Base-by-base conservation (phyloP, 2,113 vertebrate genomes). In the Neogale vison region DNA sequence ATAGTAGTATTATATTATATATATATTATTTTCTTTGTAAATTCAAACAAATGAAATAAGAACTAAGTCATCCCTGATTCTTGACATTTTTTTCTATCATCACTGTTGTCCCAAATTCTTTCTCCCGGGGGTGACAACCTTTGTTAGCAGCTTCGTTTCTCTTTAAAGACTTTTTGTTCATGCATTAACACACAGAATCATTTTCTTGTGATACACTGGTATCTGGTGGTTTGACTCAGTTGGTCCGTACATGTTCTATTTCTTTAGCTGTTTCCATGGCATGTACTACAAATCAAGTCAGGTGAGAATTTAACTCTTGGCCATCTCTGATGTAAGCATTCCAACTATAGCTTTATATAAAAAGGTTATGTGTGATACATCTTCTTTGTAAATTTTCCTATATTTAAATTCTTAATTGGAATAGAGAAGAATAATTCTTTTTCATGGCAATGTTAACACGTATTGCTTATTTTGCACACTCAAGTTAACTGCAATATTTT, bases 351-450 rank as follows among this genome's bases (percentile, higher is more conserved):
- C 39, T 65, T 84, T 95, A 57, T 83, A 50, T 90, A 63, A 55
- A 90, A 87, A 90, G 71, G 15, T 97, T 83, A 67, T 86, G 2
- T 85, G 31, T 86, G 55, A 39, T 89, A 36, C 47, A 29, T 63
- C 12, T 90, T 85, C 69, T 86, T 23, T 97, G 24, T 69, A 95
- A 81, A 88, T 95, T 72, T 3, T 81, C 14, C 39, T 95, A 23
- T 93, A 76, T 82, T 90, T 95, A 84, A 90, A 83, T 95, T 79
- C 17, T 86, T 82, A 86, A 63, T 85, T 93, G 65, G 77, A 88
- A 85, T 63, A 83, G 39, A 77, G 12, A 67, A 79, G 52, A 92
- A 74, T 23, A 96, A 74, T 21, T 72, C n/a, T 13, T 92, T 90
- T 95, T 77, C 50, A 42, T 76, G 34, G 42, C 80, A 90, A 76